A percentile compares a stretch with the other conserved stretches of the same genome.
Evolutionary conservation across 1,140 invertebrate genomes (phyloP).

Genomic region (Cyclargus thomasi): DNA sequence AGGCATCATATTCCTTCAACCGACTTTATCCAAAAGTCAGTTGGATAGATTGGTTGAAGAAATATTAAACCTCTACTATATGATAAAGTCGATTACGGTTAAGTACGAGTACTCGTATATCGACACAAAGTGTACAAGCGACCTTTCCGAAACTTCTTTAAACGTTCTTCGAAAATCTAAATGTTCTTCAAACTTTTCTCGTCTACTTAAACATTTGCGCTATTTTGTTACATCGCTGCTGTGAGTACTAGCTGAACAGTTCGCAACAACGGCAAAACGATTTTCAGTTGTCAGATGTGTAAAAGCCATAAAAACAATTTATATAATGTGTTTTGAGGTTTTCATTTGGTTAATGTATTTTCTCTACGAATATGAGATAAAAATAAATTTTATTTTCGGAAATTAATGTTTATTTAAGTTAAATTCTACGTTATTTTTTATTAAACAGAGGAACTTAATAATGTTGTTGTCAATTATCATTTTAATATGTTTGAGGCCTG

Average conservation of each 20-base stretch:
- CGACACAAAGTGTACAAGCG: too few relatives aligned
- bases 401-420: not conserved
- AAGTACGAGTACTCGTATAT: too few relatives aligned
- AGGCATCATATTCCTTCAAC: too few relatives aligned
- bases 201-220: not conserved
- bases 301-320: not conserved
- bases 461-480: too few relatives aligned
- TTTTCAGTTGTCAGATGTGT: constrained; percentile 4
- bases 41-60: too few relatives aligned
- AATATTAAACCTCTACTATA: too few relatives aligned
- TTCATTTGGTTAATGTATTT: constrained; percentile 1
- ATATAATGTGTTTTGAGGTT: constrained; percentile 9
- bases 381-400: not conserved
- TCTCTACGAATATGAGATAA: not conserved
- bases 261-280: not conserved
- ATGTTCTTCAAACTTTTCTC: not conserved
- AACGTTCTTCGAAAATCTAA: not conserved
- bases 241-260: not conserved
- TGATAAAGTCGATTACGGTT: not conserved
- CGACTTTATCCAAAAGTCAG: too few relatives aligned
- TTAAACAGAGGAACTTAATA: too few relatives aligned
- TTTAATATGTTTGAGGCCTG: too few relatives aligned
- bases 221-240: not conserved
- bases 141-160: not conserved
- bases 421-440: not conserved